Base-by-base conservation (phyloP, 2,888 invertebrate genomes). In the Mechanitis mazaeus region DNA sequence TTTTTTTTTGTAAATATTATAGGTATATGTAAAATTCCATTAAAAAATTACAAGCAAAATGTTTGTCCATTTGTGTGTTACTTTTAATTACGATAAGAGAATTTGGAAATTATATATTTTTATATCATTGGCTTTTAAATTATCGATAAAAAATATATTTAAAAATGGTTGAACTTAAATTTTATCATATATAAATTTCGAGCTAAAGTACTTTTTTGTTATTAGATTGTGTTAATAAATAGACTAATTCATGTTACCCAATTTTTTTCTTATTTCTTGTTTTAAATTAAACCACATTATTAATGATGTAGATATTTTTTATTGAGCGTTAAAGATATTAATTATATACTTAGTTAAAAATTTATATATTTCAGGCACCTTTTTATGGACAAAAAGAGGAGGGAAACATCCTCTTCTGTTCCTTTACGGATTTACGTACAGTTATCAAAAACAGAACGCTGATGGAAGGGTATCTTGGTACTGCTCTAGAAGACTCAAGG, bases 381-480 rank as follows among this genome's bases (percentile, higher is more conserved):
- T 85, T 62, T 66, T 90, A 6, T 88, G 87, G 87, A 89, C 87
- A 1, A 86, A 84, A 64, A 75, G 87, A 62, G 89, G 86, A 0
- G 87, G 85, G 0, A 89, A 84, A 59, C 89, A 90, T 68, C 89
- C 89, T 0, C 75, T 88, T 0, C 81, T 90, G 0, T 76, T 87
- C 7, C 75, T 87, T 33, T 67, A 72, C 5, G 85, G 85, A 3
- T 89, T 83, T 71, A 88, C 88, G 0, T 90, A 84, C 75, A 89
- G 87, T 66, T 88, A 81, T 63, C 89, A 90, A 72, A 88, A 89
- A 69, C 77, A 78, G 64, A 88, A 89, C 66, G 89, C 84, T 7
- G 81, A 87, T 66, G 89, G 88, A 2, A 76, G 87, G 54, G 73
- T 87, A 64, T 84, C 85, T 33, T 90, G 90, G 90, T 89, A 89